Conservation (phyloP, 2,113 vertebrate species). For the Pelmatolapia mariae region DNA sequence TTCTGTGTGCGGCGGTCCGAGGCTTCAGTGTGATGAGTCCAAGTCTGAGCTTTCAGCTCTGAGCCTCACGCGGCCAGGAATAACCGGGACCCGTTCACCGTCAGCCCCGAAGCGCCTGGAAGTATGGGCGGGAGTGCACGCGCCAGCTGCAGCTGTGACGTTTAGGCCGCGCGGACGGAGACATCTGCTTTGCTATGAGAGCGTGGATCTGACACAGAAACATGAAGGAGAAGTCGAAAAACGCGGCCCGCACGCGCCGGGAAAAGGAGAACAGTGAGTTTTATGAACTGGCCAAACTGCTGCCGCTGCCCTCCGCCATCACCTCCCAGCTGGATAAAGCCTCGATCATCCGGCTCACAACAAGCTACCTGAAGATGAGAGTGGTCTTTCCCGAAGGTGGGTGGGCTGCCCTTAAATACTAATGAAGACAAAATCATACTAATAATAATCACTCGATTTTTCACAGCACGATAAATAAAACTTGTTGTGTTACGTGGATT, state of each 20-base stretch:
- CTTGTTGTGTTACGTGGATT: background rate
- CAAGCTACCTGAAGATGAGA: conserved; percentile 98
- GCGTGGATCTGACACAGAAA: background rate
- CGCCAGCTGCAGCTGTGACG: background rate
- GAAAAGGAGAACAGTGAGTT: conserved; percentile 99
- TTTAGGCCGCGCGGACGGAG: background rate
- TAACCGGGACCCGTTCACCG: background rate
- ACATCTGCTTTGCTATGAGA: too few species aligned
- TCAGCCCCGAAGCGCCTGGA: background rate
- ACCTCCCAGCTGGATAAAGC: conserved; percentile 99
- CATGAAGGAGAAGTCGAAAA: conserved; percentile 99
- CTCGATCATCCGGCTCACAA: conserved; percentile 96
- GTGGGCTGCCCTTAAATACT: rapidly evolving
- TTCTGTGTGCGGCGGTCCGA: background rate
- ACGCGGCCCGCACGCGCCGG: conserved; percentile 95
- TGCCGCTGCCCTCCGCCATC: conserved; percentile 96
- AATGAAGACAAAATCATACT: rapidly evolving
- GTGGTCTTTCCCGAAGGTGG: conserved; percentile 96
- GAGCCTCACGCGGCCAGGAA: background rate
- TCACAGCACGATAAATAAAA: background rate
- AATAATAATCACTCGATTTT: background rate
- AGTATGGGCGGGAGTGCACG: background rate
- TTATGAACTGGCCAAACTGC: conserved; percentile 96
- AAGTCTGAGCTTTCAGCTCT: background rate
- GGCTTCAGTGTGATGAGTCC: background rate